phyloP scores from a whole-genome alignment of 2,113 vertebrate genomes.

The Spilogale gracilis region DNA sequence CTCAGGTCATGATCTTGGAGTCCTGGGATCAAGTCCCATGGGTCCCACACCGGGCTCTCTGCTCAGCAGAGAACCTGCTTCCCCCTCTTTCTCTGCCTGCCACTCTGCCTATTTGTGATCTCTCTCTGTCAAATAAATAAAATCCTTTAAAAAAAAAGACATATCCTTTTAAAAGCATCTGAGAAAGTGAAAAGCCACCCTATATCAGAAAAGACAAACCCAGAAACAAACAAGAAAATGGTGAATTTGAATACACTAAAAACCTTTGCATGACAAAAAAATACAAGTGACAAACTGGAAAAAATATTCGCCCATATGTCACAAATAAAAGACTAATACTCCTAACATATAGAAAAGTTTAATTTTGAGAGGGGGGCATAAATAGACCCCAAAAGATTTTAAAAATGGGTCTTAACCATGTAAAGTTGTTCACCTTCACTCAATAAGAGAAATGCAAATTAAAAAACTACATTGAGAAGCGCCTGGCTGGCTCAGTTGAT shows the following conservation, averaged over 20 bases:
- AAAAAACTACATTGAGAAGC: not conserved
- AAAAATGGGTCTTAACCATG: not conserved
- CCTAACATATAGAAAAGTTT: not conserved
- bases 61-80: too few species aligned
- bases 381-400: not conserved
- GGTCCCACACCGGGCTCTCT: too few species aligned
- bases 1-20: too few species aligned
- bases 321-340: not conserved
- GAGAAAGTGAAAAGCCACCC: slow-evolving; percentile 5
- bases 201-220: not conserved
- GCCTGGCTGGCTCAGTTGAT: not conserved
- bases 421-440: not conserved
- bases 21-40: too few species aligned
- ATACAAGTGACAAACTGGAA: not conserved
- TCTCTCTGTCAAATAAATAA: too few species aligned
- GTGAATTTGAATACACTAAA: not conserved
- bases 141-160: not conserved
- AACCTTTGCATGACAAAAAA: not conserved
- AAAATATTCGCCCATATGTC: not conserved
- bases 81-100: too few species aligned
- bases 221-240: not conserved
- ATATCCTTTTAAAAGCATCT: not conserved
- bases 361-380: not conserved
- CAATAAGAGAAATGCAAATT: not conserved
- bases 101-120: too few species aligned